Evolutionary conservation across 1,140 invertebrate species (phyloP).

Genomic region (Paraescarpia echinospica): DNA sequence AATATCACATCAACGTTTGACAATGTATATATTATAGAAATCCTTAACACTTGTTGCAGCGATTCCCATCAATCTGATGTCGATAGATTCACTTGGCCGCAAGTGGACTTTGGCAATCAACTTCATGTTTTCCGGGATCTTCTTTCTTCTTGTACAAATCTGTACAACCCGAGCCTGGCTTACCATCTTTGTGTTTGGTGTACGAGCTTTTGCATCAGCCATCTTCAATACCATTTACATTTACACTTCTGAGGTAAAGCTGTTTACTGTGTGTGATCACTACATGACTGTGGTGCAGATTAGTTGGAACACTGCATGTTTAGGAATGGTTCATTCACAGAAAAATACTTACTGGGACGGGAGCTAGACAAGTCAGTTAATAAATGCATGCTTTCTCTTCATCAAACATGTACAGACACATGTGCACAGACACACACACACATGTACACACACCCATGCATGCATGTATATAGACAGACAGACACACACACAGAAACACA

Average conservation of each 20-base stretch:
- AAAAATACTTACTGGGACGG: neutral
- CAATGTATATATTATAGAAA: constrained; percentile 77
- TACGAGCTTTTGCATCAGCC: constrained; percentile 86
- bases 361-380: neutral
- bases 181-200: constrained; percentile 57
- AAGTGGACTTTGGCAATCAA: constrained; percentile 90
- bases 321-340: neutral
- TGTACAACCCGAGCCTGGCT: constrained; percentile 64
- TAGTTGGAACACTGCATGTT: constrained; percentile 49
- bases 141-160: constrained; percentile 79
- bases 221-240: constrained; percentile 94
- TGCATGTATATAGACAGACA: no score
- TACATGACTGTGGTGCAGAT: neutral
- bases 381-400: neutral
- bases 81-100: constrained; percentile 87
- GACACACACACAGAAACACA: neutral
- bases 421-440: constrained; percentile 48
- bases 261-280: neutral
- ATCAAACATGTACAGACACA: constrained; percentile 49
- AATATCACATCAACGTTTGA: neutral
- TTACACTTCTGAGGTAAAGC: neutral
- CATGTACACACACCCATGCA: neutral
- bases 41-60: constrained; percentile 36
- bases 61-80: constrained; percentile 66
- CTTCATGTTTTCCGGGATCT: constrained; percentile 81